Base-by-base conservation (phyloP, 2,113 vertebrate genomes). In the Toxotes jaculatrix region DNA sequence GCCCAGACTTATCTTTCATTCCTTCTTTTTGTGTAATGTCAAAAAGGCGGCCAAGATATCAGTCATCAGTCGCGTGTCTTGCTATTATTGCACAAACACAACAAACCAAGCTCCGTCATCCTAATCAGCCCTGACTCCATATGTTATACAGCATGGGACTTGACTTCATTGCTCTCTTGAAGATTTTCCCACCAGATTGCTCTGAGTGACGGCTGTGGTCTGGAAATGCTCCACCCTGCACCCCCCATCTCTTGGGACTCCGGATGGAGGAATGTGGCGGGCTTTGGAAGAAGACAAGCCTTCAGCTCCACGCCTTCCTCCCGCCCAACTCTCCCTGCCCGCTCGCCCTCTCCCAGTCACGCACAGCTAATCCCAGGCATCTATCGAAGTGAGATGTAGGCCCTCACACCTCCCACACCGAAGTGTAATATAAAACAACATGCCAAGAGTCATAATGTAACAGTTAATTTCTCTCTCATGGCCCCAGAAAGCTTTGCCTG, bases 161-260 rank as follows among this genome's bases (percentile, higher is more conserved):
- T 84, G 87, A 90, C 87, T 91, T 71, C 80, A 77, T 55, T 77
- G 55, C 77, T 38, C 66, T 53, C 74, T 76, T 62, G 38, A 79
- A 89, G 71, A 88, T 85, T 91, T 93, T 92, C 91, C 90, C 90
- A 91, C 83, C 83, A 90, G 84, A 86, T 85, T 89, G 53, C 81
- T 71, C 1, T 71, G 86, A 85, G 63, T 91, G 88, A 89, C 68
- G 72, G 88, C 88, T 89, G 84, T 17, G 85, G 90, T 91, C 90
- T 93, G 87, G 88, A 88, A 86, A 84, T 78, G 63, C 81, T 88
- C 88, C 65, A 60, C 42, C 57, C 71, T 43, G 0, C 36, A 10
- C 79, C 65, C 77, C 72, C 76, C 78, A 68, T 91, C 92, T 84
- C 82, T 27, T 77, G 90, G 87, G 92, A 93, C 79, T 70, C 61